phyloP scores from a whole-genome alignment of 2,797 vertebrate genomes.

The Xyrichtys novacula region DNA sequence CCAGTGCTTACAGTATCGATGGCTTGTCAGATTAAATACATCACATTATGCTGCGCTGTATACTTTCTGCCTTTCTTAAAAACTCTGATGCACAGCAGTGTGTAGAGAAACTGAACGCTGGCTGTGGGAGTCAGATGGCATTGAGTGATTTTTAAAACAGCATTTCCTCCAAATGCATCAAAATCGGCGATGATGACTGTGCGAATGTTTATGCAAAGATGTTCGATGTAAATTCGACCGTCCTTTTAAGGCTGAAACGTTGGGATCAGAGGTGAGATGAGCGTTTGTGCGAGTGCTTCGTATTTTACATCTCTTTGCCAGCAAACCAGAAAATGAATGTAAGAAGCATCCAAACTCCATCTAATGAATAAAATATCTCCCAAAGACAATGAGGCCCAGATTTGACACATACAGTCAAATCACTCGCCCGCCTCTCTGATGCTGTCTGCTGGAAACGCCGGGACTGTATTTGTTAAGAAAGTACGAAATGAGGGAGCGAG shows the following conservation, averaged over 20 bases:
- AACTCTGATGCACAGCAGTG: constrained; percentile 10
- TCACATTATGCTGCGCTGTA: constrained; percentile 50
- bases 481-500: constrained; percentile 15
- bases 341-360: constrained; percentile 33
- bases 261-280: constrained; percentile 20
- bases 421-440: constrained; percentile 57
- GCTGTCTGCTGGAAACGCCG: constrained; percentile 58
- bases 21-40: constrained; percentile 52
- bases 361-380: constrained; percentile 73
- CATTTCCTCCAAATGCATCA: constrained; percentile 14
- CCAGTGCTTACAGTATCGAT: constrained; percentile 43
- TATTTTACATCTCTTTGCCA: constrained; percentile 51
- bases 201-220: constrained; percentile 13
- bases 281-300: constrained; percentile 16
- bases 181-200: constrained; percentile 19
- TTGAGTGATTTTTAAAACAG: constrained; percentile 14
- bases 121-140: constrained; percentile 15
- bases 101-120: not conserved
- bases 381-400: constrained; percentile 68
- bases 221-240: not conserved
- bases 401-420: constrained; percentile 68
- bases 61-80: constrained; percentile 21
- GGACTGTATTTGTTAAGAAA: constrained; percentile 30
- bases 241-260: constrained; percentile 12
- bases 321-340: constrained; percentile 52